Evolutionary conservation across 2,797 vertebrate genomes (phyloP).

Genomic region (Onychomys arenicola): DNA sequence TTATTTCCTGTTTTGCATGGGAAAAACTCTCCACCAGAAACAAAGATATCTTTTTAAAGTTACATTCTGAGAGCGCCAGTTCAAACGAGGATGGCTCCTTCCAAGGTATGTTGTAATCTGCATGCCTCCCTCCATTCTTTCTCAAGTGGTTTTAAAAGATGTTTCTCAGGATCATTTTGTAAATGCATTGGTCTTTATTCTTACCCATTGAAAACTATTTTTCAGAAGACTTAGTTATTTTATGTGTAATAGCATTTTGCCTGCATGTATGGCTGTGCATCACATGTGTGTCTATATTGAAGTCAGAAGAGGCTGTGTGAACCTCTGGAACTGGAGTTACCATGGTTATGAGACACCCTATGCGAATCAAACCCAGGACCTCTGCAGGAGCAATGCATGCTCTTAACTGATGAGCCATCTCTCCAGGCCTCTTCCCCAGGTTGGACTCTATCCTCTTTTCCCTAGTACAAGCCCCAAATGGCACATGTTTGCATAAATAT

Average conservation of each 20-base stretch:
- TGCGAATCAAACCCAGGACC: background rate
- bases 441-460: conserved; percentile 23
- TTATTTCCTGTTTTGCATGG: background rate
- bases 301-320: background rate
- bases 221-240: background rate
- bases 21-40: background rate
- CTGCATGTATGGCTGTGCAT: background rate
- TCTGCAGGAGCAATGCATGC: background rate
- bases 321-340: background rate
- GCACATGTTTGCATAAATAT: background rate
- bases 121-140: background rate
- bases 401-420: background rate
- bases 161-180: background rate
- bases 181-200: background rate
- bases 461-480: background rate
- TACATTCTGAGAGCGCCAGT: background rate
- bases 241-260: background rate
- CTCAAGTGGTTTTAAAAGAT: background rate
- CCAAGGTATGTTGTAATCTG: fast-evolving
- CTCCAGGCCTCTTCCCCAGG: background rate
- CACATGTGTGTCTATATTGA: background rate
- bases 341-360: background rate
- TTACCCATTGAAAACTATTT: background rate
- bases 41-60: background rate
- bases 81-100: background rate